Conservation (phyloP, 1,140 invertebrate species). For the Mactra quadrangularis region DNA sequence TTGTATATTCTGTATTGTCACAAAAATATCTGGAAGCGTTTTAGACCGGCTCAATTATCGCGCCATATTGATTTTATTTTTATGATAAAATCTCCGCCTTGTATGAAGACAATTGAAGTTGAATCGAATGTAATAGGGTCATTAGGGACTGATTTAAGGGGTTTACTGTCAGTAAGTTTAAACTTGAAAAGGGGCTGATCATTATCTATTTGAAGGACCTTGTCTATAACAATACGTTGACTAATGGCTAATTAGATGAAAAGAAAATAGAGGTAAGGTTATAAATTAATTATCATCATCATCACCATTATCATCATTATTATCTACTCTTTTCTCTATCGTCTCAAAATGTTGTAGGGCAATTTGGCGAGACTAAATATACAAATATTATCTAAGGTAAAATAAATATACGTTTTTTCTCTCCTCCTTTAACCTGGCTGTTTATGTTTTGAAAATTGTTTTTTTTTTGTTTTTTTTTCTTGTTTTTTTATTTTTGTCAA, state of each 20-base stretch:
- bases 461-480: too few species aligned
- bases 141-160: conserved; percentile 53
- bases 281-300: conserved; percentile 42
- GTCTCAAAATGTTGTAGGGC: conserved; percentile 41
- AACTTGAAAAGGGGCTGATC: conserved; percentile 50
- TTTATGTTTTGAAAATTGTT: too few species aligned
- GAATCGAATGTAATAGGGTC: conserved; percentile 39
- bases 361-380: conserved; percentile 33
- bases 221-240: conserved; percentile 28
- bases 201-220: conserved; percentile 35
- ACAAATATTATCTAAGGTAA: not conserved
- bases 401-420: conserved; percentile 4
- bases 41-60: conserved; percentile 48
- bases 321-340: conserved; percentile 1
- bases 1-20: conserved; percentile 20
- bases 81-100: conserved; percentile 58
- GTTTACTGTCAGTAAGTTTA: conserved; percentile 50
- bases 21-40: conserved; percentile 44
- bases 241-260: conserved; percentile 62
- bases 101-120: too few species aligned
- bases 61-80: conserved; percentile 24
- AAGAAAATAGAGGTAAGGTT: too few species aligned
- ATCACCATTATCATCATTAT: conserved; percentile 33
- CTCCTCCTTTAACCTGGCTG: too few species aligned
- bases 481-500: too few species aligned